phyloP scores from a whole-genome alignment of 2,888 invertebrate genomes.

The Cordilura impudica region DNA sequence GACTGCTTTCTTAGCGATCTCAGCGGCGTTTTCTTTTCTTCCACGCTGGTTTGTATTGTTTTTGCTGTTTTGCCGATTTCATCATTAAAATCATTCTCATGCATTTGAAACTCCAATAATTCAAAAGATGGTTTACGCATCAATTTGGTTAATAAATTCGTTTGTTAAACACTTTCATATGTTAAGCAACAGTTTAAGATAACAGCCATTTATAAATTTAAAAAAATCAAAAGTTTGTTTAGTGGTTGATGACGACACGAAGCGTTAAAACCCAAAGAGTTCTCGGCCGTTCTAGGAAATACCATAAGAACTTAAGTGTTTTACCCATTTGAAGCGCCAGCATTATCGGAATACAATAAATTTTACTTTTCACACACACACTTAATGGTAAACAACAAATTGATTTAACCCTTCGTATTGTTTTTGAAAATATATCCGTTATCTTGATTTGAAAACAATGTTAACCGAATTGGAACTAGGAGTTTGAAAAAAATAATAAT shows the following conservation, averaged over 20 bases:
- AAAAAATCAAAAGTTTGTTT: neutral
- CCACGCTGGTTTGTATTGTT: conserved; percentile 41
- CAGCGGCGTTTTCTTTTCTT: conserved; percentile 32
- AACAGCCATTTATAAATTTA: conserved; percentile 45
- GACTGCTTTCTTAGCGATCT: neutral
- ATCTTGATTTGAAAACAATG: too few relatives aligned
- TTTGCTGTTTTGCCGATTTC: conserved; percentile 12
- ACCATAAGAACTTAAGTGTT: neutral
- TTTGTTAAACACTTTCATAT: conserved; percentile 26
- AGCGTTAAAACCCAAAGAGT: conserved; percentile 4
- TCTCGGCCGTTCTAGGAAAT: conserved; percentile 35
- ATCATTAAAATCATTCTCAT: conserved; percentile 31
- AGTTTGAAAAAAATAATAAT: too few relatives aligned
- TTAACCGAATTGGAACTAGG: too few relatives aligned
- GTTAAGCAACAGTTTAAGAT: conserved; percentile 19
- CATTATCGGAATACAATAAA: conserved; percentile 23
- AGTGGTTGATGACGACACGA: neutral
- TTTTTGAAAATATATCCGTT: too few relatives aligned
- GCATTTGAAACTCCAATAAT: conserved; percentile 24
- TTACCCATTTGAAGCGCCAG: conserved; percentile 20
- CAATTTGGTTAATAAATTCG: conserved; percentile 18
- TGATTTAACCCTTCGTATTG: neutral
- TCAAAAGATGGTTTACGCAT: conserved; percentile 18
- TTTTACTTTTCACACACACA: neutral
- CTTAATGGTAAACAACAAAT: neutral